Percentiles rank a stretch among this genome's conserved stretches.
phyloP scores from a whole-genome alignment of 2,888 invertebrate species.

The Tinea semifulvella region DNA sequence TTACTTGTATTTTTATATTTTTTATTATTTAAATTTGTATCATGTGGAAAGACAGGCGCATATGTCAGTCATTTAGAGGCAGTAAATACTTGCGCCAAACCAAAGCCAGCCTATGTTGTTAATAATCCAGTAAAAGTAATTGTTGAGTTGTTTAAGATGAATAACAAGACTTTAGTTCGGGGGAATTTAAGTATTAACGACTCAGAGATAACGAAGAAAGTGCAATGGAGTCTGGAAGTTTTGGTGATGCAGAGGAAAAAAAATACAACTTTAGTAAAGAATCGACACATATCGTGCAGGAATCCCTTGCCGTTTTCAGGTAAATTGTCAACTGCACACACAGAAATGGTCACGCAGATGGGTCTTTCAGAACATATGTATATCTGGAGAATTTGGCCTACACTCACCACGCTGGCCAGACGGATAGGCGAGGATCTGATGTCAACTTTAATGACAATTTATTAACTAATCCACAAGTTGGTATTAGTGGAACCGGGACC shows the following conservation, averaged over 20 bases:
- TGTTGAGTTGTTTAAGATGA: background rate
- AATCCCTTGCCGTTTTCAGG: background rate
- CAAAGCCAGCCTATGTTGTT: background rate
- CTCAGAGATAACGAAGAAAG: background rate
- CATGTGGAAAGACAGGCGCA: background rate
- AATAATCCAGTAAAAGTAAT: background rate
- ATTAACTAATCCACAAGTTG: no score
- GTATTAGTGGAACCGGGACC: no score
- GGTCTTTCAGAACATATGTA: no score
- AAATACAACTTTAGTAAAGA: background rate
- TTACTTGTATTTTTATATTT: background rate
- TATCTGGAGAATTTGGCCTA: no score
- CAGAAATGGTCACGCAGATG: no score
- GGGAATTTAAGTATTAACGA: background rate
- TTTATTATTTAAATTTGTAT: background rate
- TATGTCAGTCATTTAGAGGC: background rate
- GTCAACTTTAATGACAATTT: no score
- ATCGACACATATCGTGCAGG: background rate
- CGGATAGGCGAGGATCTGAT: no score
- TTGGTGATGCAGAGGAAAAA: background rate
- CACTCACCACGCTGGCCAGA: no score
- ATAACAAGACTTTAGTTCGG: conserved; percentile 1
- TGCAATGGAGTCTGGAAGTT: background rate
- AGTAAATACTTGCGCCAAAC: background rate
- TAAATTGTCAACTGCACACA: no score